Conservation (phyloP, 2,113 vertebrate species). For the Anhinga anhinga region DNA sequence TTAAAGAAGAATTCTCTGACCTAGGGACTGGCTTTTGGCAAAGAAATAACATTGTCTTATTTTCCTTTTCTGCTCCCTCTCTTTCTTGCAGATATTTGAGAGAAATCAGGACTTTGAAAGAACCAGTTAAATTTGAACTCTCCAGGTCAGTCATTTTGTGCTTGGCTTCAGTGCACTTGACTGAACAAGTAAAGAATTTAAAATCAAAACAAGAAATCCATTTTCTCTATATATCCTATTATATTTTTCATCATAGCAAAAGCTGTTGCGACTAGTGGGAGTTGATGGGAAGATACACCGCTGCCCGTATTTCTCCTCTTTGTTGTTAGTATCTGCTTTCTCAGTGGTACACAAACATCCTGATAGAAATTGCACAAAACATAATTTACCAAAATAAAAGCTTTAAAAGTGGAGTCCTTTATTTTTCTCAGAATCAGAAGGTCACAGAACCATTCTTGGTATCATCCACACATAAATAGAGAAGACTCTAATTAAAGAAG, state of each 20-base stretch:
- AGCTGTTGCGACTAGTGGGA: not conserved
- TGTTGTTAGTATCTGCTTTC: not conserved
- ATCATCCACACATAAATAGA: not conserved
- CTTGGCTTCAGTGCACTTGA: not conserved
- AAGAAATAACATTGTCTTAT: not conserved
- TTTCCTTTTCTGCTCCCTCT: not conserved
- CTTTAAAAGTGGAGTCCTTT: not conserved
- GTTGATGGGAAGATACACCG: not conserved
- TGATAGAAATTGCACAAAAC: not conserved
- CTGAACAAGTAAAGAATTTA: not conserved
- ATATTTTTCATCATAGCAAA: slow-evolving; percentile 15
- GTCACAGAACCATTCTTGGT: not conserved
- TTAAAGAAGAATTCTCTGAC: not conserved
- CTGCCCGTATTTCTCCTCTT: not conserved
- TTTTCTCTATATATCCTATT: not conserved
- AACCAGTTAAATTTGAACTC: not conserved
- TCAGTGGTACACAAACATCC: not conserved
- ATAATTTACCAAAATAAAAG: not conserved
- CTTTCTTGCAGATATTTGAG: not conserved
- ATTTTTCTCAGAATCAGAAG: not conserved
- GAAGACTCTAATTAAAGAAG: not conserved
- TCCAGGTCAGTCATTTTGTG: not conserved
- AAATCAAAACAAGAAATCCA: slow-evolving; percentile 6
- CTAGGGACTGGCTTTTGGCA: not conserved
- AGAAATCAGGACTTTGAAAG: not conserved